Conservation (phyloP, 1,140 invertebrate species). For the Drosophila micromelanica region DNA sequence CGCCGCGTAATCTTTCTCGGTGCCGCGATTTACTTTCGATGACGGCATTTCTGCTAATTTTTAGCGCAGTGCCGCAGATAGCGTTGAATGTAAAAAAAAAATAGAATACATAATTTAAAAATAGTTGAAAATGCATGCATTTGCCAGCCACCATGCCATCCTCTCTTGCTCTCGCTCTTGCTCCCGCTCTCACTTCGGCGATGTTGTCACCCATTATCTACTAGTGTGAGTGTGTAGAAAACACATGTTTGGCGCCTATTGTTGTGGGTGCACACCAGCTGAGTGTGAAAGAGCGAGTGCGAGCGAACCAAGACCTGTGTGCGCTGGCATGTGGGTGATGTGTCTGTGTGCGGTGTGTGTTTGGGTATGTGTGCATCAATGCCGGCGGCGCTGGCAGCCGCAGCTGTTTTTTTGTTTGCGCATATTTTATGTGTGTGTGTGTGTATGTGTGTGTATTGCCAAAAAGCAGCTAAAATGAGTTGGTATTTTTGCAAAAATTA, state of each 20-base stretch:
- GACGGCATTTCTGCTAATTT: slow-evolving; percentile 58
- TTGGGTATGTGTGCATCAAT: slow-evolving; percentile 37
- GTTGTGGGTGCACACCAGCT: slow-evolving; percentile 60
- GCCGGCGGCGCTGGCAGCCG: slow-evolving; percentile 53
- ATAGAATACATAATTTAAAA: slow-evolving; percentile 14
- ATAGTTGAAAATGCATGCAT: slow-evolving; percentile 31
- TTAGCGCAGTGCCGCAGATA: slow-evolving; percentile 5
- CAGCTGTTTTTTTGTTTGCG: slow-evolving; percentile 66
- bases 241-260: slow-evolving; percentile 78
- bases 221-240: slow-evolving; percentile 46
- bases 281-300: slow-evolving; percentile 69
- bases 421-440: slow-evolving; percentile 7
- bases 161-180: neutral
- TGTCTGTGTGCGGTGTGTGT: neutral
- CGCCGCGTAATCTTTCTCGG: slow-evolving; percentile 33
- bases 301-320: slow-evolving; percentile 51
- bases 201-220: slow-evolving; percentile 49
- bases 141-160: slow-evolving; percentile 4
- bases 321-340: slow-evolving; percentile 20
- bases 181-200: slow-evolving; percentile 2
- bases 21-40: slow-evolving; percentile 50
- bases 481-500: slow-evolving; percentile 40
- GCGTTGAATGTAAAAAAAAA: neutral
- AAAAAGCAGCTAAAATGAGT: slow-evolving; percentile 26
- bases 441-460: slow-evolving; percentile 27